Conservation (phyloP, 2,797 vertebrate species). For the Sphaeramia orbicularis region DNA sequence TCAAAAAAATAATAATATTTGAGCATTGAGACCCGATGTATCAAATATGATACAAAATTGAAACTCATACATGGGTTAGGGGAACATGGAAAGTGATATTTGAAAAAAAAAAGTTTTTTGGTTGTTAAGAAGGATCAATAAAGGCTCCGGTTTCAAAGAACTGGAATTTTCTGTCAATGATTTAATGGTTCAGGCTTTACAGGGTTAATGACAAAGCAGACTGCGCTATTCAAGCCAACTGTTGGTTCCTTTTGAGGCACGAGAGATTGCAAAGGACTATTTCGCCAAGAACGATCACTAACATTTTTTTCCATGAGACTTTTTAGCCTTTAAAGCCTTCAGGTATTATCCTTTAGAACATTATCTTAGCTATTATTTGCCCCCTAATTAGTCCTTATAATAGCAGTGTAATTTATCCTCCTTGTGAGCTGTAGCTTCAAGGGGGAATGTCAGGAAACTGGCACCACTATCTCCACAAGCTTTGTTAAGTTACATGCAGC, state of each 20-base stretch:
- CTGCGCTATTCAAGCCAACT: constrained; percentile 16
- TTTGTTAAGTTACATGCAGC: constrained; percentile 29
- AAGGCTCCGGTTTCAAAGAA: no score
- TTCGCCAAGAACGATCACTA: constrained; percentile 48
- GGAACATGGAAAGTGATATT: no score
- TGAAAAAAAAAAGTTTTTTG: no score
- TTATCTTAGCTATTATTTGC: constrained; percentile 68
- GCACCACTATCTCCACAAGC: background rate
- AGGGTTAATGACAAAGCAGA: background rate
- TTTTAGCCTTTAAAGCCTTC: constrained; percentile 70
- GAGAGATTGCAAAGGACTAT: constrained; percentile 35
- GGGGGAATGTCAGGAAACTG: constrained; percentile 46
- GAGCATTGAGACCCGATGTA: no score
- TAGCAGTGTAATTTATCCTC: constrained; percentile 62
- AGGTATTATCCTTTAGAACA: constrained; percentile 64
- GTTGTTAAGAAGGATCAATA: no score
- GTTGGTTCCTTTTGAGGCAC: constrained; percentile 26
- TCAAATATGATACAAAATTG: no score
- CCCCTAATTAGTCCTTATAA: constrained; percentile 72
- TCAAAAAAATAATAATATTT: no score
- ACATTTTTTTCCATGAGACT: constrained; percentile 45
- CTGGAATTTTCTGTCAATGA: no score
- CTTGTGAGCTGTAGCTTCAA: constrained; percentile 53
- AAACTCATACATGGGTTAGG: no score
- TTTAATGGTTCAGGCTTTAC: no score